A percentile compares a stretch with the other conserved stretches of the same genome.
Conservation (phyloP, 2,888 invertebrate species). For the Euplexia lucipara region DNA sequence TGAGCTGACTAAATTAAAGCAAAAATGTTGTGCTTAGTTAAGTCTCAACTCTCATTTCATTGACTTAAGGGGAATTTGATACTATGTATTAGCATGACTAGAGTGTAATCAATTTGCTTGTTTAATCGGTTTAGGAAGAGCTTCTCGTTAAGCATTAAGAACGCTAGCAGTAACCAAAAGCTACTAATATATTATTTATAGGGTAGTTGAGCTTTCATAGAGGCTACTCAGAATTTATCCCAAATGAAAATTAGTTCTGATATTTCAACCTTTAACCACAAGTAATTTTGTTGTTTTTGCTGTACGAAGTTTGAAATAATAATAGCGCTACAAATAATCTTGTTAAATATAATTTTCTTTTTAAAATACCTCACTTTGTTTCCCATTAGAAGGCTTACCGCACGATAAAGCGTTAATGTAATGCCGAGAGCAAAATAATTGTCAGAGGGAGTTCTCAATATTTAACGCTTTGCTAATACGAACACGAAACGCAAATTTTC, state of each 20-base stretch:
- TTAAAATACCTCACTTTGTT: neutral
- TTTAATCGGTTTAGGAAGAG: conserved; percentile 53
- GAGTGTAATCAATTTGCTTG: conserved; percentile 55
- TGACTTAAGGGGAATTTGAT: conserved; percentile 1
- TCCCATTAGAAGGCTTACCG: conserved; percentile 3
- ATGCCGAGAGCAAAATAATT: conserved; percentile 20
- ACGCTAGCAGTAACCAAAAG: conserved; percentile 26
- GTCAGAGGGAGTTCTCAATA: conserved; percentile 21
- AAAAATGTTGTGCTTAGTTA: neutral
- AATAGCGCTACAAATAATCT: neutral
- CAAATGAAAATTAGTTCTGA: conserved; percentile 38
- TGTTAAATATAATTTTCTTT: neutral
- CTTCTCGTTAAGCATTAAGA: conserved; percentile 39
- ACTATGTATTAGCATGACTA: conserved; percentile 28
- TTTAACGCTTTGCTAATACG: conserved; percentile 17
- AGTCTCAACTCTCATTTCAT: conserved; percentile 1
- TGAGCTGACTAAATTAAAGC: neutral
- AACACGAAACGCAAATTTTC: conserved; percentile 30
- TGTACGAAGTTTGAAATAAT: conserved; percentile 25
- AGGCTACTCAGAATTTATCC: conserved; percentile 35
- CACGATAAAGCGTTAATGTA: neutral
- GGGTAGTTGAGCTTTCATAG: conserved; percentile 29
- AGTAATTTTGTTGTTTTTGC: conserved; percentile 17
- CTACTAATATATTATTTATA: conserved; percentile 58
- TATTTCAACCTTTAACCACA: conserved; percentile 6